Evolutionary conservation across 2,888 invertebrate species (phyloP).

Genomic region (Agrochola circellaris): DNA sequence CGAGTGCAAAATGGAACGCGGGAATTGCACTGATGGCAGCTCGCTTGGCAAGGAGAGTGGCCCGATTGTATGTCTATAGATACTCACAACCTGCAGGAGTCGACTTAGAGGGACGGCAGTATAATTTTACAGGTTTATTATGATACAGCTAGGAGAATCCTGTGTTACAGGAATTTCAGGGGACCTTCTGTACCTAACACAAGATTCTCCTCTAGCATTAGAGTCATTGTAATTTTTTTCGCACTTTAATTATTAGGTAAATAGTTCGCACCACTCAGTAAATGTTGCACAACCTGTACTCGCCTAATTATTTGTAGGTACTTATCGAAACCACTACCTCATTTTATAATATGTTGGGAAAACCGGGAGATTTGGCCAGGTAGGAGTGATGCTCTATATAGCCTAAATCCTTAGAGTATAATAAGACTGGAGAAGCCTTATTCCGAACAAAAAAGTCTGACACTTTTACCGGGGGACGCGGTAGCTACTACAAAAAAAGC

Average conservation of each 20-base stretch:
- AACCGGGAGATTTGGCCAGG: not conserved
- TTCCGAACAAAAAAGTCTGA: no score
- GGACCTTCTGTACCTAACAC: not conserved
- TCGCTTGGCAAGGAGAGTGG: constrained; percentile 86
- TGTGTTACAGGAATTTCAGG: not conserved
- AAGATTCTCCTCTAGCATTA: constrained; percentile 8
- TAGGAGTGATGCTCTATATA: not conserved
- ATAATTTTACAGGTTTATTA: constrained; percentile 88
- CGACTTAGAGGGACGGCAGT: constrained; percentile 82
- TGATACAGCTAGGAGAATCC: not conserved
- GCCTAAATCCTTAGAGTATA: no score
- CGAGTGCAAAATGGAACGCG: constrained; percentile 90
- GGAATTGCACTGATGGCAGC: constrained; percentile 90
- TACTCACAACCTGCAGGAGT: constrained; percentile 88
- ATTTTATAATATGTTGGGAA: not conserved
- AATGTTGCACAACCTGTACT: not conserved
- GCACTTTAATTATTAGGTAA: not conserved
- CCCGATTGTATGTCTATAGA: constrained; percentile 90
- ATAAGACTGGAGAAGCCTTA: no score
- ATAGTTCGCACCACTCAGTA: not conserved
- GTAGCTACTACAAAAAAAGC: no score
- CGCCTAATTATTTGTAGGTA: not conserved
- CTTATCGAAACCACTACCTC: not conserved
- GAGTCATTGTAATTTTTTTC: not conserved
- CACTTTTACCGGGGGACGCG: no score